Evolutionary conservation across 2,888 invertebrate species (phyloP).

Genomic region (Hecatera dysodea): DNA sequence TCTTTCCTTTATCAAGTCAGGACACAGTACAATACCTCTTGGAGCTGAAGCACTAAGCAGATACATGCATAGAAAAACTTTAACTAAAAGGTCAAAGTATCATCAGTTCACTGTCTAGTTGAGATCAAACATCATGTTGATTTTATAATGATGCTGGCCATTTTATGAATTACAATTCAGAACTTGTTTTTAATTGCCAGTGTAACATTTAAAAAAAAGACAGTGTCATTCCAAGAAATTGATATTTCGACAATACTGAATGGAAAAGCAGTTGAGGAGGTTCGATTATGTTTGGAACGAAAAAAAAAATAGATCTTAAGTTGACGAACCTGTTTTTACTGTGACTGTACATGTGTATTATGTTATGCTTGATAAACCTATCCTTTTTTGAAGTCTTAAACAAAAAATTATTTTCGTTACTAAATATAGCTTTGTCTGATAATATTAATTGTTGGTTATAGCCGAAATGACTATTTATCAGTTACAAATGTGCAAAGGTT

Average conservation of each 20-base stretch:
- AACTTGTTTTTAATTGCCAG: not conserved
- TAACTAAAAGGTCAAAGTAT: not conserved
- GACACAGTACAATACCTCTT: not conserved
- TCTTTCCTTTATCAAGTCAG: not conserved
- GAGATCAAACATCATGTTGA: not conserved
- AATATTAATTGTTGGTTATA: too few relatives aligned
- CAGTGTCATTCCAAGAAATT: too few relatives aligned
- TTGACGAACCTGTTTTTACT: not conserved
- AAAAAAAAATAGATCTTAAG: too few relatives aligned
- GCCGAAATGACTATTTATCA: too few relatives aligned
- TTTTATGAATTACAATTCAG: too few relatives aligned
- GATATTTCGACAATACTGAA: too few relatives aligned
- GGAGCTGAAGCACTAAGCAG: not conserved
- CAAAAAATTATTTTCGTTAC: too few relatives aligned
- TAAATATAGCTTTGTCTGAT: too few relatives aligned
- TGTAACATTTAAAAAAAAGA: not conserved
- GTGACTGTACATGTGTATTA: not conserved
- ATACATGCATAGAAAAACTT: not conserved
- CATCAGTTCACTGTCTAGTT: not conserved
- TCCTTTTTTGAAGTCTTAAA: too few relatives aligned
- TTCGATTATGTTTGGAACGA: too few relatives aligned
- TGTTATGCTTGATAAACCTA: too few relatives aligned
- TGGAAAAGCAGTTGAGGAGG: too few relatives aligned
- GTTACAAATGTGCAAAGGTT: not conserved
- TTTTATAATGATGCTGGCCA: not conserved